Conservation (phyloP, 2,797 vertebrate species). For the Gastrophryne carolinensis region DNA sequence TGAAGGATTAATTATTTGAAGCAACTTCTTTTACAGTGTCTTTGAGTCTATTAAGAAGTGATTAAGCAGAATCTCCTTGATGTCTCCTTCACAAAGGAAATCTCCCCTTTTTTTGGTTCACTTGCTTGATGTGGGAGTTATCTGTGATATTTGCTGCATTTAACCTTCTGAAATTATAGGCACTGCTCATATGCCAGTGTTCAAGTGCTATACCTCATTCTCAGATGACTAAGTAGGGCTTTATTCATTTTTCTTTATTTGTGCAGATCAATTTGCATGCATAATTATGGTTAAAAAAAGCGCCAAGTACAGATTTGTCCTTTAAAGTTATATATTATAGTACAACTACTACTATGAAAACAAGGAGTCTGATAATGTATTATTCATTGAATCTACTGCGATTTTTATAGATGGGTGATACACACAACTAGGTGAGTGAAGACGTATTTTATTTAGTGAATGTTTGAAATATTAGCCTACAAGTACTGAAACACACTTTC, state of each 20-base stretch:
- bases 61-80: constrained; percentile 76
- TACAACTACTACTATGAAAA: constrained; percentile 27
- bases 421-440: neutral
- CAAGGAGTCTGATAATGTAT: constrained; percentile 6
- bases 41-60: constrained; percentile 70
- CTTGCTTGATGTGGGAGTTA: constrained; percentile 75
- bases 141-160: constrained; percentile 75
- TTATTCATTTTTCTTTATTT: constrained; percentile 77
- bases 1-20: constrained; percentile 72
- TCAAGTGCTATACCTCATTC: constrained; percentile 72
- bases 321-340: constrained; percentile 46
- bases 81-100: constrained; percentile 74
- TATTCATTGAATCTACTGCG: neutral
- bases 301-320: constrained; percentile 48
- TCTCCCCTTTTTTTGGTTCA: constrained; percentile 75
- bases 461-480: too few relatives aligned
- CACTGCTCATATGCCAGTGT: constrained; percentile 73
- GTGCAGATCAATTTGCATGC: constrained; percentile 76
- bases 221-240: constrained; percentile 74
- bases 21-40: constrained; percentile 72
- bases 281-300: constrained; percentile 66
- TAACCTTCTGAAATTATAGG: constrained; percentile 75
- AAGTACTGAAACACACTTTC: too few relatives aligned
- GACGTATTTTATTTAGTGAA: too few relatives aligned
- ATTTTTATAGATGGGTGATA: neutral